phyloP scores from a whole-genome alignment of 2,113 vertebrate species.

The Dicerorhinus sumatrensis region DNA sequence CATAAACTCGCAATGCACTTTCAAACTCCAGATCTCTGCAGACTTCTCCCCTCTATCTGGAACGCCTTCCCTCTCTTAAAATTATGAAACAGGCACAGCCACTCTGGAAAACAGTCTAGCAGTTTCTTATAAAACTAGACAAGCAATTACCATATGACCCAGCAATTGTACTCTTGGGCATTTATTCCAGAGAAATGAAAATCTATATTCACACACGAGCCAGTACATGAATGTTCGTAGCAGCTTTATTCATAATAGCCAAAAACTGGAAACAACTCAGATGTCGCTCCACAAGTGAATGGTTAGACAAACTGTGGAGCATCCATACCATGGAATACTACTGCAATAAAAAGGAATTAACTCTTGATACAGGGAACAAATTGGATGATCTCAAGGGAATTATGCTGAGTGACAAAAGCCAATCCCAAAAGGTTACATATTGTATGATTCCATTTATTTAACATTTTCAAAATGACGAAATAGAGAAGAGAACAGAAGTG shows the following conservation, averaged over 20 bases:
- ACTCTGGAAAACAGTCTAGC: constrained; percentile 19
- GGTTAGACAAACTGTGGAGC: background rate
- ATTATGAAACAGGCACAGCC: background rate
- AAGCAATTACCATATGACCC: background rate
- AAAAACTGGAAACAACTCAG: constrained; percentile 20
- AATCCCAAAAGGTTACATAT: background rate
- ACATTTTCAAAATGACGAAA: constrained; percentile 24
- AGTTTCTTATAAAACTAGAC: constrained; percentile 47
- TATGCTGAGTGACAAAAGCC: background rate
- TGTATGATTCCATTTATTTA: background rate
- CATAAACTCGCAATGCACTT: background rate
- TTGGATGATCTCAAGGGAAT: background rate
- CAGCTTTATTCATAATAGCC: background rate
- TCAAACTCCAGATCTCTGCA: background rate
- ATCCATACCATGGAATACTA: background rate
- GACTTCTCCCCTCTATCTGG: background rate
- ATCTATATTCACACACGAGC: background rate
- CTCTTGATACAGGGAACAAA: background rate
- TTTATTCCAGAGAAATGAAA: constrained; percentile 13
- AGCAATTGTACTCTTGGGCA: background rate
- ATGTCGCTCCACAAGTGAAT: background rate
- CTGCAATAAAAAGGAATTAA: background rate
- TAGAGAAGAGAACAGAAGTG: background rate
- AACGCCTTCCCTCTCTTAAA: background rate
- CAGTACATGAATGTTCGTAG: background rate